A percentile compares a stretch with the other conserved stretches of the same genome.
These are phyloP conservation scores for Phycodurus eques DNA, from an alignment of 2,113 vertebrate species.

Conservation along the genomic window DNA sequence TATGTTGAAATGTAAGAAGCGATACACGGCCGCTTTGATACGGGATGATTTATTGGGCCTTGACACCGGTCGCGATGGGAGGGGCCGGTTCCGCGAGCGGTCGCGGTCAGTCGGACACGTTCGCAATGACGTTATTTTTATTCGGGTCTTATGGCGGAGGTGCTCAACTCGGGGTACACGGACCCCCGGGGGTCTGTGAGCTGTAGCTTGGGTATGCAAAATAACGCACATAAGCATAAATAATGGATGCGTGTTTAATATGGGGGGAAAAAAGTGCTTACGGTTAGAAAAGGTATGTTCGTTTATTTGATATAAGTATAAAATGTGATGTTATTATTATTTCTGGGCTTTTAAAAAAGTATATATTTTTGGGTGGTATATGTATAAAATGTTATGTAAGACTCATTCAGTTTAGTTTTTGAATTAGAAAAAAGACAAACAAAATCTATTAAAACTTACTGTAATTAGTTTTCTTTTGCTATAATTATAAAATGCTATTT, in stretches of 20 bases:
- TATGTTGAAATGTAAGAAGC: constrained; percentile 80
- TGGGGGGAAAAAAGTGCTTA: too few species aligned
- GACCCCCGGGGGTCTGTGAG: too few species aligned
- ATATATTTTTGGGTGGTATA: too few species aligned
- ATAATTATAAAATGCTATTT: too few species aligned
- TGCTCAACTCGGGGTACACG: background rate
- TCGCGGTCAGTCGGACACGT: background rate
- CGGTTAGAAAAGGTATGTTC: too few species aligned
- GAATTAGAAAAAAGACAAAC: too few species aligned
- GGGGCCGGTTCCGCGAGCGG: background rate
- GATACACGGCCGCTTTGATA: constrained; percentile 81
- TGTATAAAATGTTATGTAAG: too few species aligned
- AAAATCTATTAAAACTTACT: background rate
- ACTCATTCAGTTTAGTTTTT: background rate
- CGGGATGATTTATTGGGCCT: constrained; percentile 76
- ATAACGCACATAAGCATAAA: background rate
- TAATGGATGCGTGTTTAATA: background rate
- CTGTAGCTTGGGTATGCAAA: background rate
- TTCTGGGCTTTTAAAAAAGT: too few species aligned
- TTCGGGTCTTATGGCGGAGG: background rate
- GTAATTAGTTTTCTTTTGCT: too few species aligned
- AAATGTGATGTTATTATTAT: too few species aligned
- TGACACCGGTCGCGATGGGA: constrained; percentile 70
- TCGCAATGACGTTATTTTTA: constrained; percentile 1
- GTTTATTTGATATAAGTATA: too few species aligned